Evolutionary conservation across 2,888 invertebrate genomes (phyloP).

Genomic region (Zaprionus bogoriensis): DNA sequence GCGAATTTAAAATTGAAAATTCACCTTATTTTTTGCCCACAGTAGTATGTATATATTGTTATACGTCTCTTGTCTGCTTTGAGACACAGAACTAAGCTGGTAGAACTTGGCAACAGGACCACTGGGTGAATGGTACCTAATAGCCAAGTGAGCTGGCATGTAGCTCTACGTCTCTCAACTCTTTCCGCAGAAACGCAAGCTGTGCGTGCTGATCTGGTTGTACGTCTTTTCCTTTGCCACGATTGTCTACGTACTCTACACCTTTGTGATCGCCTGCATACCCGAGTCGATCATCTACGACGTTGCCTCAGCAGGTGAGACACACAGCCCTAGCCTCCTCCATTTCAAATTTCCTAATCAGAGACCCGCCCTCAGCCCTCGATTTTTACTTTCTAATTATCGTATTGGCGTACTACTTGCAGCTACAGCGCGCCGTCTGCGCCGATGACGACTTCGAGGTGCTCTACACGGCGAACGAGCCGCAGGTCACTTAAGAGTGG

Average conservation of each 20-base stretch:
- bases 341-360: background rate
- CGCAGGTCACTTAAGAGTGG: background rate
- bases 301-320: slow-evolving; percentile 22
- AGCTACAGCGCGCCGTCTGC: slow-evolving; percentile 2
- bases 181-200: slow-evolving; percentile 24
- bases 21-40: no score
- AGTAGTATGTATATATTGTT: no score
- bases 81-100: no score
- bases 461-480: slow-evolving; percentile 27
- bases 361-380: slow-evolving; percentile 37
- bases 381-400: slow-evolving; percentile 46
- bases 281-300: slow-evolving; percentile 17
- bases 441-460: slow-evolving; percentile 32
- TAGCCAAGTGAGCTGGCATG: no score
- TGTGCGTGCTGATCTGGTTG: slow-evolving; percentile 44
- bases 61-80: no score
- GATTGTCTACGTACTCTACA: slow-evolving; percentile 18
- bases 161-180: background rate
- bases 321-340: background rate
- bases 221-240: background rate
- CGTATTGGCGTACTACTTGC: slow-evolving; percentile 33
- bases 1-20: no score
- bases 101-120: no score
- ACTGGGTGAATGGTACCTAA: no score
- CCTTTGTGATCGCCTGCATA: slow-evolving; percentile 12